Evolutionary conservation across 2,888 invertebrate species (phyloP).

Genomic region (Leptogaster cylindrica): DNA sequence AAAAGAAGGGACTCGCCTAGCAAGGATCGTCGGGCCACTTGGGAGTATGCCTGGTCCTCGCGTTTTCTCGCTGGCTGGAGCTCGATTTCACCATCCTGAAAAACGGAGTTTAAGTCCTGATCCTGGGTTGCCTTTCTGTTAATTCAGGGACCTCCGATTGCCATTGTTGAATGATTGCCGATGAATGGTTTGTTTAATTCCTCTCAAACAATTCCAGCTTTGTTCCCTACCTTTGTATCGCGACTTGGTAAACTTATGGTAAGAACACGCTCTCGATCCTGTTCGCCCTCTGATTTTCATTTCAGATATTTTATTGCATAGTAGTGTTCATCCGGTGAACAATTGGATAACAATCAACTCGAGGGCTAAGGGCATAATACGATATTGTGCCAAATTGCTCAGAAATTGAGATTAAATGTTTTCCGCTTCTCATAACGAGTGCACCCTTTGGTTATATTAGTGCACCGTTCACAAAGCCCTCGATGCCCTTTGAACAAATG

Average conservation of each 20-base stretch:
- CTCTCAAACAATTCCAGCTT: conserved; percentile 20
- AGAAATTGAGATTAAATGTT: conserved; percentile 33
- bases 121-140: conserved; percentile 14
- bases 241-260: conserved; percentile 32
- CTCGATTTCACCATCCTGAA: conserved; percentile 9
- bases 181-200: conserved; percentile 36
- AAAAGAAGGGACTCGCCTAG: conserved; percentile 19
- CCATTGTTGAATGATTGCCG: conserved; percentile 31
- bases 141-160: conserved; percentile 22
- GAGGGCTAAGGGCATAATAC: conserved; percentile 15
- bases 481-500: too few relatives aligned
- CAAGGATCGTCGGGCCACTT: neutral
- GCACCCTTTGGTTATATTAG: too few relatives aligned
- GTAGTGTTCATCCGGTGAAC: conserved; percentile 17
- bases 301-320: conserved; percentile 32
- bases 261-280: conserved; percentile 16
- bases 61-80: conserved; percentile 5
- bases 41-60: conserved; percentile 16
- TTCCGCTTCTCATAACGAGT: conserved; percentile 12
- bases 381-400: conserved; percentile 35
- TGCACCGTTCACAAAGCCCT: too few relatives aligned
- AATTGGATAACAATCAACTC: conserved; percentile 20
- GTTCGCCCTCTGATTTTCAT: conserved; percentile 32
- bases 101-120: conserved; percentile 7
- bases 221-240: conserved; percentile 27